Conservation (phyloP, 2,888 invertebrate species). For the Polydrusus cervinus region DNA sequence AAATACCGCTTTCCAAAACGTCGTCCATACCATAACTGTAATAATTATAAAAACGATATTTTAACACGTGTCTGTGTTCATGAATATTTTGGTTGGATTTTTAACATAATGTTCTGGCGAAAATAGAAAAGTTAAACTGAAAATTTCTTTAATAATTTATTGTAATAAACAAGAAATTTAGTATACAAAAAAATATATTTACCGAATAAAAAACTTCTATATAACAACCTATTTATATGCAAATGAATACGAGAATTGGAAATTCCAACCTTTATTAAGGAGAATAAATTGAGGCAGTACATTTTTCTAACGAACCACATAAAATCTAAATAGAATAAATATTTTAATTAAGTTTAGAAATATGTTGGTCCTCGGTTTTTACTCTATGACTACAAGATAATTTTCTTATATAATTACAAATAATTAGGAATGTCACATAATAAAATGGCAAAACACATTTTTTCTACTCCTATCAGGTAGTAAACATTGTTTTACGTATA, state of each 20-base stretch:
- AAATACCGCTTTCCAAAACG: no score
- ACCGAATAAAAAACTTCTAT: conserved; percentile 22
- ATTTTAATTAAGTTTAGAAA: neutral
- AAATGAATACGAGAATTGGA: conserved; percentile 20
- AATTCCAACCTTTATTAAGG: neutral
- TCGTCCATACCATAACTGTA: no score
- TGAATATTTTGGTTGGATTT: no score
- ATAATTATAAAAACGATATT: no score
- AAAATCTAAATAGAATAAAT: conserved; percentile 5
- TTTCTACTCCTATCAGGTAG: no score
- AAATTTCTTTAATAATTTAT: neutral
- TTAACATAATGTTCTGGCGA: neutral
- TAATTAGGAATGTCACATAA: no score
- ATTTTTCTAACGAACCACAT: conserved; percentile 1
- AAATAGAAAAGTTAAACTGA: neutral
- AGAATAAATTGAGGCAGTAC: conserved; percentile 5
- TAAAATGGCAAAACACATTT: no score
- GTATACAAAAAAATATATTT: conserved; percentile 13
- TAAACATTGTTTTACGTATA: no score
- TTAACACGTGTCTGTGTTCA: no score
- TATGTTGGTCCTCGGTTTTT: neutral
- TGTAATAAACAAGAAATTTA: neutral
- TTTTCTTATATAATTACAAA: no score
- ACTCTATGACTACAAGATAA: no score
- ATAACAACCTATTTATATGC: conserved; percentile 27